Evolutionary conservation across 1,140 invertebrate species (phyloP), one percentile per base, ranked within the genome.

Genomic region (Gonioctena quinquepunctata): DNA sequence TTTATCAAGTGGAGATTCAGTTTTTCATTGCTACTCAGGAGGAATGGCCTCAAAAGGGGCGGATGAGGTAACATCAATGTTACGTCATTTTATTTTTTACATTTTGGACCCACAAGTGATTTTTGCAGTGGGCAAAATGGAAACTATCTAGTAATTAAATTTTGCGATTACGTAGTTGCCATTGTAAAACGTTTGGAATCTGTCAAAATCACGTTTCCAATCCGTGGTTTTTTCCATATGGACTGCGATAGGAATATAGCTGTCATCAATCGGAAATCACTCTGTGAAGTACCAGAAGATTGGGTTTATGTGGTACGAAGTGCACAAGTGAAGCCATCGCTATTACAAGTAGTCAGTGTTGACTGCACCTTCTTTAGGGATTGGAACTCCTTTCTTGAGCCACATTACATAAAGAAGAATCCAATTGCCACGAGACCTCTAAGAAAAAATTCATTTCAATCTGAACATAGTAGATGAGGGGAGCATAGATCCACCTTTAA

Each of bases 71-170:
- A n/a, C n/a, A n/a, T n/a, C n/a, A 71, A 59, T n/a, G n/a, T n/a
- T n/a, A 66, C 26, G 69, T 59, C 61, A 78, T 4, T 11, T 71
- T 27, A 75, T 77, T 33, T 77, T 75, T 70, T 79, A n/a, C n/a
- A n/a, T n/a, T n/a, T n/a, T n/a, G n/a, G n/a, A n/a, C n/a, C n/a
- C n/a, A n/a, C n/a, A n/a, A n/a, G 76, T 67, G 73, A 78, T 56
- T 79, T 77, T 13, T 72, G 62, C 63, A 71, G 65, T 28, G 77
- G 75, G n/a, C 76, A 77, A 62, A 79, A 81, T 72, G 79, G 80
- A 22, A 54, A 54, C 18, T 54, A 19, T 22, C 8, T 18, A 7
- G 21, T 18, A 8, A n/a, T 54, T 18, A 11, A 18, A 8, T 54
- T 54, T 18, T n/a, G 13, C 11, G 11, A 54, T 22, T 22, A 54